These are phyloP conservation scores for Neolamprologus ventralis DNA, from an alignment of 2,113 vertebrate genomes.

Conservation along the genomic window DNA sequence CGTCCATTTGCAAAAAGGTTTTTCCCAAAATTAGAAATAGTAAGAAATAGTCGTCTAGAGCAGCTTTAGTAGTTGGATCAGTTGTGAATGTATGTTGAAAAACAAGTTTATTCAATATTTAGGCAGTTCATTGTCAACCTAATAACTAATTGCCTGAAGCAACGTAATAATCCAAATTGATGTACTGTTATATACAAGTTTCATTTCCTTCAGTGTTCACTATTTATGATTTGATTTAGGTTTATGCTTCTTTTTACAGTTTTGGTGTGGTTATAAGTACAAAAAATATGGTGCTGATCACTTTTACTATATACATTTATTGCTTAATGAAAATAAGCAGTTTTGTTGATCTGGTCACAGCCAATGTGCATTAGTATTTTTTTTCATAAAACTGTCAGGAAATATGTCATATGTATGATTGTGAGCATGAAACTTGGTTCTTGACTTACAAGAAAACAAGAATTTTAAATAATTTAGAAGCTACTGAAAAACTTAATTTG, in stretches of 20 bases:
- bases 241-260: background rate
- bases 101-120: background rate
- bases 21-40: background rate
- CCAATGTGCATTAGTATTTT: background rate
- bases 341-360: background rate
- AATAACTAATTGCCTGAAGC: background rate
- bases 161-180: background rate
- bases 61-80: background rate
- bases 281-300: background rate
- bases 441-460: background rate
- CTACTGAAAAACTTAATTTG: background rate
- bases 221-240: background rate
- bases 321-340: background rate
- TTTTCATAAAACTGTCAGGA: background rate
- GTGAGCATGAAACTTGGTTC: background rate
- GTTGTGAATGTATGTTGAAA: background rate
- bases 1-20: background rate
- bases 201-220: background rate
- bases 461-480: fast-evolving
- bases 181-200: background rate
- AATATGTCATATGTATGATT: background rate
- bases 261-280: background rate
- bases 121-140: background rate
- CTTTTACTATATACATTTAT: background rate
- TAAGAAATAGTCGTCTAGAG: background rate